Percentiles rank a stretch among this genome's conserved stretches.
phyloP scores from a whole-genome alignment of 2,797 vertebrate genomes.

The Harpagifer antarcticus region DNA sequence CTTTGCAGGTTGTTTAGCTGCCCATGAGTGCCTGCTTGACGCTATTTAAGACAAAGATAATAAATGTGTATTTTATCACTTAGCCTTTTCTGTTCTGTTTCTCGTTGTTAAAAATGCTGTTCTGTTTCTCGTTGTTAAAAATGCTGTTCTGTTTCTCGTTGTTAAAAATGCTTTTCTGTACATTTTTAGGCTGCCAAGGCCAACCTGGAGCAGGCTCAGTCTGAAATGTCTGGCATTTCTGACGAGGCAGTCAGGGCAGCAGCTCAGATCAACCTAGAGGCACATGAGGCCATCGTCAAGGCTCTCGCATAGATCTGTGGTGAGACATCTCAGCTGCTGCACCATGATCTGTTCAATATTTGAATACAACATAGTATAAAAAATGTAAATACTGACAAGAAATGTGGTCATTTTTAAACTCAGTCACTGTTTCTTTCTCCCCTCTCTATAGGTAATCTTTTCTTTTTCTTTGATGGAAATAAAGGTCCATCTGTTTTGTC shows the following conservation, averaged over 20 bases:
- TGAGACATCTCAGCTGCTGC: conserved; percentile 29
- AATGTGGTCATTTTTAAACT: background rate
- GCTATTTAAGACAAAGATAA: background rate
- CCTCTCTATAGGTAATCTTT: conserved; percentile 48
- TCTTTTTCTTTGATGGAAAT: conserved; percentile 66
- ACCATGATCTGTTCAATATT: background rate
- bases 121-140: conserved; percentile 3
- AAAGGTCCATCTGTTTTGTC: conserved; percentile 62
- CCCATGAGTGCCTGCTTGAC: background rate
- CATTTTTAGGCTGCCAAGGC: conserved; percentile 87
- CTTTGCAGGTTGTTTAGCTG: background rate
- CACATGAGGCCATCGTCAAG: conserved; percentile 95
- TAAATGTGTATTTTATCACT: background rate
- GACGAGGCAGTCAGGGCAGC: conserved; percentile 90
- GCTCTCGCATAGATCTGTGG: conserved; percentile 89
- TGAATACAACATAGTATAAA: background rate
- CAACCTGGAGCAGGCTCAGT: conserved; percentile 93
- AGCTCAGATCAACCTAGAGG: conserved; percentile 92
- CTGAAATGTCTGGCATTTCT: conserved; percentile 78
- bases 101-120: background rate
- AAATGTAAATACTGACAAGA: background rate
- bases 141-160: background rate
- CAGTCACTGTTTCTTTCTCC: background rate
- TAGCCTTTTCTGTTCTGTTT: background rate
- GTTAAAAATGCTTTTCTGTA: background rate